Conservation (phyloP, 2,797 vertebrate genomes). For the Sylvilagus floridanus region DNA sequence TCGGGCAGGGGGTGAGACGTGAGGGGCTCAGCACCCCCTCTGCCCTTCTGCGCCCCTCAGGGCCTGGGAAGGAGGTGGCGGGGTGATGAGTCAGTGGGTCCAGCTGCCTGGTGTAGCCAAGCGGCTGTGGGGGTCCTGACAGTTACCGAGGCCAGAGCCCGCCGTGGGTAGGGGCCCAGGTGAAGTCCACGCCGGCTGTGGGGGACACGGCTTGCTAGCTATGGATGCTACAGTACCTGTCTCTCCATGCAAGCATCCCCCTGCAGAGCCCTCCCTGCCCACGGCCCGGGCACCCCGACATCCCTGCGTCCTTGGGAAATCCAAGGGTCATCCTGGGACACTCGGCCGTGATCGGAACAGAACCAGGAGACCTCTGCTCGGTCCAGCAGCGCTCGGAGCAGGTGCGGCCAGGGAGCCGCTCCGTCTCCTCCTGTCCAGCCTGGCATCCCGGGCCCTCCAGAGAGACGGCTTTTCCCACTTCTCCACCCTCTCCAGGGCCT, state of each 20-base stretch:
- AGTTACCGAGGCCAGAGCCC: neutral
- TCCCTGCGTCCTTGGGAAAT: accelerated
- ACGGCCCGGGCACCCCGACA: accelerated
- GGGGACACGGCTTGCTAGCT: too few relatives aligned
- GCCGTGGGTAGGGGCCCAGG: accelerated
- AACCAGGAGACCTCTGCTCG: neutral
- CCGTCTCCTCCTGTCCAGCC: too few relatives aligned
- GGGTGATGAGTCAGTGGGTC: accelerated
- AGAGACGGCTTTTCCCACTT: neutral
- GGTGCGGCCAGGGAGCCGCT: neutral
- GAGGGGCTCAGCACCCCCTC: neutral
- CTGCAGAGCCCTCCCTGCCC: accelerated
- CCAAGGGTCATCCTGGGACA: accelerated
- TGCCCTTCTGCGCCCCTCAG: accelerated
- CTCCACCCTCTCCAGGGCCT: neutral
- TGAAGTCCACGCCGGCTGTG: too few relatives aligned
- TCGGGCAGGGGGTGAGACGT: accelerated
- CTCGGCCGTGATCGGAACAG: accelerated
- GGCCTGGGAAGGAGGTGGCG: accelerated
- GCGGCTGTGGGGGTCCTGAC: accelerated
- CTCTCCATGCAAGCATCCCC: too few relatives aligned
- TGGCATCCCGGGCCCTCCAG: neutral
- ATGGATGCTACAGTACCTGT: too few relatives aligned
- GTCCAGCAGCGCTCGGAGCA: neutral
- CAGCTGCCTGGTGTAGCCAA: too few relatives aligned